A percentile compares a stretch with the other conserved stretches of the same genome.
phyloP scores from a whole-genome alignment of 2,797 vertebrate species.

The Gymnoscopelus braueri region DNA sequence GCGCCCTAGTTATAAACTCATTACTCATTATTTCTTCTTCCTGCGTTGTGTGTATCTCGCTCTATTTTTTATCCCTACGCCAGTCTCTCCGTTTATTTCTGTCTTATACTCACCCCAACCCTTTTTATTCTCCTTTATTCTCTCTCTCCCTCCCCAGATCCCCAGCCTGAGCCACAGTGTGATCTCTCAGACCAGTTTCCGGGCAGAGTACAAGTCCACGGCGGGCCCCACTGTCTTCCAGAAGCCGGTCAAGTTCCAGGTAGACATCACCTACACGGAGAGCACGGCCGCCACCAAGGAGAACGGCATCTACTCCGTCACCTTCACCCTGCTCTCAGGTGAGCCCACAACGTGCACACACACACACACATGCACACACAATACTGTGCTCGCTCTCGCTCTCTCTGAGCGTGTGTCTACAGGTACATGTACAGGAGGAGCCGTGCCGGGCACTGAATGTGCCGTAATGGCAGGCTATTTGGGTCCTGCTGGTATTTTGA shows the following conservation, averaged over 20 bases:
- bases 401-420: background rate
- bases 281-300: slow-evolving; percentile 94
- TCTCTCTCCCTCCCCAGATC: slow-evolving; percentile 79
- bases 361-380: slow-evolving; percentile 30
- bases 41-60: too few relatives aligned
- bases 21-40: slow-evolving; percentile 35
- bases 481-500: slow-evolving; percentile 43
- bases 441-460: slow-evolving; percentile 3
- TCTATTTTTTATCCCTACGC: slow-evolving; percentile 19
- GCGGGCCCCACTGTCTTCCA: slow-evolving; percentile 98
- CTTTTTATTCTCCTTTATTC: too few relatives aligned
- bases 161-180: slow-evolving; percentile 99
- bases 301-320: slow-evolving; percentile 97
- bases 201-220: slow-evolving; percentile 96
- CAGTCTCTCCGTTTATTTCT: background rate
- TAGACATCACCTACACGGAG: slow-evolving; percentile 98
- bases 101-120: background rate
- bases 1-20: slow-evolving; percentile 48
- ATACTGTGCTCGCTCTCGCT: too few relatives aligned
- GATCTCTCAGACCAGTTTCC: slow-evolving; percentile 98
- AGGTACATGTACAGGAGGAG: background rate
- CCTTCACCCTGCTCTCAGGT: slow-evolving; percentile 98
- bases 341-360: slow-evolving; percentile 41
- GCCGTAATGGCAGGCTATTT: slow-evolving; percentile 45
- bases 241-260: slow-evolving; percentile 98